Percentiles rank a stretch among this genome's conserved stretches.
These are phyloP conservation scores for Muricea muricata DNA, from an alignment of 92 coral and sea anemone genomes.

Conservation along the genomic window DNA sequence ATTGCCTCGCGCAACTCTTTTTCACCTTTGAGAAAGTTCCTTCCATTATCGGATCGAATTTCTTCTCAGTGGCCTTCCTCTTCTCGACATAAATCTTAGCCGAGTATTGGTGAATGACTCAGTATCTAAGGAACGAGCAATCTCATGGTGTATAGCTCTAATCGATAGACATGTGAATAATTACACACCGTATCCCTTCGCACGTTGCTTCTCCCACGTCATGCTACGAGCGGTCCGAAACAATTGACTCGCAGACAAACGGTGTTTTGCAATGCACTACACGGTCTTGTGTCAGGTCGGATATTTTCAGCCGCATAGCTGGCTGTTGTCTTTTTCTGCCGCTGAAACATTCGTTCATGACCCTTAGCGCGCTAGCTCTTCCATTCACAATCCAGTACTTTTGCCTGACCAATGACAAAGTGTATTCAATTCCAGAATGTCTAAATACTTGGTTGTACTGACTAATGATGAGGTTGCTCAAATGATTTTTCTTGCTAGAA, in stretches of 20 bases:
- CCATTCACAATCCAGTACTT: neutral
- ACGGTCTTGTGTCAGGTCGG: slow-evolving; percentile 17
- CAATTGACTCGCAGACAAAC: slow-evolving; percentile 11
- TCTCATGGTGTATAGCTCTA: neutral
- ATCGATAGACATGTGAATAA: slow-evolving; percentile 33
- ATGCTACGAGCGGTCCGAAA: slow-evolving; percentile 7
- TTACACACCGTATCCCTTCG: slow-evolving; percentile 1
- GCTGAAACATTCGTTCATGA: neutral
- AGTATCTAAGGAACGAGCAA: neutral
- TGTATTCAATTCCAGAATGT: slow-evolving; percentile 34
- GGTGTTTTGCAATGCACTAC: slow-evolving; percentile 1
- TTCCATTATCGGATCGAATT: neutral
- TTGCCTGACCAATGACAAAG: slow-evolving; percentile 17
- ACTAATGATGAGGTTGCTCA: slow-evolving; percentile 15
- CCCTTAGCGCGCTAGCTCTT: neutral
- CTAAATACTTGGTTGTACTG: slow-evolving; percentile 37
- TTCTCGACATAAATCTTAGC: neutral
- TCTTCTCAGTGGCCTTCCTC: neutral
- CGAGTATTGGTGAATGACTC: neutral
- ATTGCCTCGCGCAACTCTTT: neutral
- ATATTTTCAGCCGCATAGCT: neutral
- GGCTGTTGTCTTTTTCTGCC: slow-evolving; percentile 16
- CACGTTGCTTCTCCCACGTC: slow-evolving; percentile 16
- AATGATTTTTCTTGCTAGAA: slow-evolving; percentile 13
- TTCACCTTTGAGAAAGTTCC: neutral